Conservation (phyloP, 2,113 vertebrate species). For the Rhea americana region DNA sequence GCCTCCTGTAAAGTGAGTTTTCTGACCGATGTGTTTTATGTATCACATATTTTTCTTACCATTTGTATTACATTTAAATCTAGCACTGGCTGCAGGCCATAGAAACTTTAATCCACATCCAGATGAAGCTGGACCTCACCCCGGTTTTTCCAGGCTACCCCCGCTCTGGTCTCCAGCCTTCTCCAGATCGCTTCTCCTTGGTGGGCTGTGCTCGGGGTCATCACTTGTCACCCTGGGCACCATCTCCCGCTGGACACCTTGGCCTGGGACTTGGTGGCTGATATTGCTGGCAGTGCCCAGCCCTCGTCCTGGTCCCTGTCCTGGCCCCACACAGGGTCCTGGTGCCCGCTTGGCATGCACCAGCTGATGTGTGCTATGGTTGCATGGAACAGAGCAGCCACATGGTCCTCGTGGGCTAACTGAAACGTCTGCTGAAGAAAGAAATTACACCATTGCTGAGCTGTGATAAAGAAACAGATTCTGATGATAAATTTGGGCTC, state of each 20-base stretch:
- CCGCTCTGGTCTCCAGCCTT: neutral
- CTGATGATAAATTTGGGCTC: neutral
- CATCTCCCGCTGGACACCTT: no score
- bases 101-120: neutral
- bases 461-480: neutral
- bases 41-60: slow-evolving; percentile 24
- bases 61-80: slow-evolving; percentile 32
- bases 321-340: no score
- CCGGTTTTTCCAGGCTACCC: neutral
- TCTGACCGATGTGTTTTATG: slow-evolving; percentile 6
- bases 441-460: fast-evolving
- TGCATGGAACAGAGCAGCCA: no score
- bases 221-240: neutral
- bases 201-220: no score
- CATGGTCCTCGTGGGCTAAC: no score
- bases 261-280: neutral
- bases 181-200: neutral
- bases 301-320: no score
- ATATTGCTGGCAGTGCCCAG: no score
- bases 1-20: slow-evolving; percentile 14
- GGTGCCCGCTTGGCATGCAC: no score
- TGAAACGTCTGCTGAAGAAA: neutral
- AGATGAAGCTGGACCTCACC: neutral
- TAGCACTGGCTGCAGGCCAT: slow-evolving; percentile 12
- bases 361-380: no score